phyloP scores from a whole-genome alignment of 2,888 invertebrate species.

The Scaptomyza parva region DNA sequence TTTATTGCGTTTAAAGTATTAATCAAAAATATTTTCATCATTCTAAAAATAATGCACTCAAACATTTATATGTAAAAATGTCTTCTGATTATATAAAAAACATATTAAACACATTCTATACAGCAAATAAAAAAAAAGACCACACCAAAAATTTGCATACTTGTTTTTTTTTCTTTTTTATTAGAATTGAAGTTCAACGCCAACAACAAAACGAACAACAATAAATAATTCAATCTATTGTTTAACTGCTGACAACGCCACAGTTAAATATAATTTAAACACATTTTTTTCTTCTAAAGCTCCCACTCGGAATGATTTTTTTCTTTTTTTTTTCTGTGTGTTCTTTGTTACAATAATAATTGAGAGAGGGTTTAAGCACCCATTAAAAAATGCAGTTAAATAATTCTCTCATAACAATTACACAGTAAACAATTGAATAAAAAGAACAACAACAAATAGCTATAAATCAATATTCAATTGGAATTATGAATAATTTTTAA shows the following conservation, averaged over 20 bases:
- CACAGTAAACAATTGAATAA: background rate
- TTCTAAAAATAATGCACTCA: too few species aligned
- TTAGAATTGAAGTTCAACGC: background rate
- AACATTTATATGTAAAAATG: too few species aligned
- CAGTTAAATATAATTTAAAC: background rate
- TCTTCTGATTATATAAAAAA: too few species aligned
- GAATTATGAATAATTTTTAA: background rate
- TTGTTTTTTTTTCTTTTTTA: background rate
- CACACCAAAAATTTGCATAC: constrained; percentile 5
- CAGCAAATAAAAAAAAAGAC: background rate
- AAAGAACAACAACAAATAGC: background rate
- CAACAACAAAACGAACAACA: background rate
- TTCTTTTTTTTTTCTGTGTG: background rate
- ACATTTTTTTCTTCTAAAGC: background rate
- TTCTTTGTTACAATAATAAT: background rate
- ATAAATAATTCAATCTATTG: constrained; percentile 4
- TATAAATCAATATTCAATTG: background rate
- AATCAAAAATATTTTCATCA: too few species aligned
- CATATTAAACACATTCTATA: background rate
- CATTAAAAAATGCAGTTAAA: background rate
- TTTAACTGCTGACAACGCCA: constrained; percentile 2
- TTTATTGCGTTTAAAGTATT: too few species aligned
- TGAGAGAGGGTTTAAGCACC: background rate
- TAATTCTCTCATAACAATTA: constrained; percentile 3
- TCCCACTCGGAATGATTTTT: background rate